A percentile compares a stretch with the other conserved stretches of the same genome.
These are phyloP conservation scores for Gibbula magus DNA, from an alignment of 2,888 invertebrate species.

Conservation along the genomic window DNA sequence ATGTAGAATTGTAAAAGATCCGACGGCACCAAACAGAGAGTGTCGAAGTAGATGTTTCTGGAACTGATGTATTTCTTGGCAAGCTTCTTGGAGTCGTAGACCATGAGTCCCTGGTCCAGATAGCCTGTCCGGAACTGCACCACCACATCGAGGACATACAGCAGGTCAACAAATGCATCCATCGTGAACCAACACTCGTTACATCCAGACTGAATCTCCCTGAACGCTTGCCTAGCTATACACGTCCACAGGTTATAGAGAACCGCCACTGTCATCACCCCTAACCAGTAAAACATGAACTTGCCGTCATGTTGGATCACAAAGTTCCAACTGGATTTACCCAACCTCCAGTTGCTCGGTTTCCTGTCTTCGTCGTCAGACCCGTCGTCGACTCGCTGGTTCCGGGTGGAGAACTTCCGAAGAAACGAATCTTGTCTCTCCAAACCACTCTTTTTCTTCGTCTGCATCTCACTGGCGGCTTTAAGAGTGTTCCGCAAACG, in stretches of 20 bases:
- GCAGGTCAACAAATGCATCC: constrained; percentile 89
- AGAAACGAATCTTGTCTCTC: constrained; percentile 80
- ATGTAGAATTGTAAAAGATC: constrained; percentile 91
- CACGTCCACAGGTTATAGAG: constrained; percentile 97
- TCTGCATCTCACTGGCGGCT: constrained; percentile 60
- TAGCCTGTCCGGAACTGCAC: constrained; percentile 96
- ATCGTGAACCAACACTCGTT: constrained; percentile 65
- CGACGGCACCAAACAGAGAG: constrained; percentile 87
- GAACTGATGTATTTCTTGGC: constrained; percentile 92
- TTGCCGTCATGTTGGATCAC: constrained; percentile 95
- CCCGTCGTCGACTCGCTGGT: constrained; percentile 74
- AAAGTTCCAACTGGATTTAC: constrained; percentile 39
- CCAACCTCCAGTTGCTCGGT: constrained; percentile 8
- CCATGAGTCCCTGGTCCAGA: constrained; percentile 91
- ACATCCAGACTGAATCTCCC: constrained; percentile 83
- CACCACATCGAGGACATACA: constrained; percentile 90
- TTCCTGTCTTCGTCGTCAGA: constrained; percentile 30
- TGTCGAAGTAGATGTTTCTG: constrained; percentile 88
- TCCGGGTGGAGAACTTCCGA: constrained; percentile 93
- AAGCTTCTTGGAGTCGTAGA: constrained; percentile 92
- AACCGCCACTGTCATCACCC: constrained; percentile 90
- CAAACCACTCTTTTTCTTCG: constrained; percentile 59
- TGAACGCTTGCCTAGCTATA: constrained; percentile 95
- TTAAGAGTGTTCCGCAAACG: constrained; percentile 88
- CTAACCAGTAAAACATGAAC: constrained; percentile 96